Evolutionary conservation across 2,797 vertebrate species (phyloP).

Genomic region (Halcyon badia): DNA sequence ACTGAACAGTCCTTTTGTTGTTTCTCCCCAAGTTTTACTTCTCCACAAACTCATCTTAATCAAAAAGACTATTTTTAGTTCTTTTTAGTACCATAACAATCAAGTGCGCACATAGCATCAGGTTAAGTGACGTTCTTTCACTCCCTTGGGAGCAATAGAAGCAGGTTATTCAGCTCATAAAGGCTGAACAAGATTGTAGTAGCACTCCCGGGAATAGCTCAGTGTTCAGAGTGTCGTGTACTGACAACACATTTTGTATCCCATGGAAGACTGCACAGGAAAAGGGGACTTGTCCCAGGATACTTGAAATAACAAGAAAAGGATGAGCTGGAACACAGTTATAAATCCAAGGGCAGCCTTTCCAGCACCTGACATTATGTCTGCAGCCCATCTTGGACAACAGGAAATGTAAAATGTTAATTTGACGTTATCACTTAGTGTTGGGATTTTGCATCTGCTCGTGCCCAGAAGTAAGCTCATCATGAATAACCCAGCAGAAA

Average conservation of each 20-base stretch:
- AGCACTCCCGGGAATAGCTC: background rate
- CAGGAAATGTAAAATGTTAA: conserved; percentile 1
- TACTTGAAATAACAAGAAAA: background rate
- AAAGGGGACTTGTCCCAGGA: background rate
- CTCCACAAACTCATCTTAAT: background rate
- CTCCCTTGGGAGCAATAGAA: background rate
- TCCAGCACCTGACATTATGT: background rate
- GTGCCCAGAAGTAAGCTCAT: background rate
- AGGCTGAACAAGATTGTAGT: background rate
- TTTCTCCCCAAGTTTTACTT: background rate
- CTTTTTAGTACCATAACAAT: background rate
- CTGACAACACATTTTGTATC: background rate
- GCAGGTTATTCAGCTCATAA: background rate
- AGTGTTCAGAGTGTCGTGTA: background rate
- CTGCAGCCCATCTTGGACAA: background rate
- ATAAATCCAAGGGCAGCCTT: conserved; percentile 9
- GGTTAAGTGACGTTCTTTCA: background rate
- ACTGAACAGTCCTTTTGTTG: background rate
- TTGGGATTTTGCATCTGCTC: background rate
- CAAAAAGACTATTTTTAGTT: background rate
- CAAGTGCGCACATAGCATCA: background rate
- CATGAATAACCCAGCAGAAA: background rate
- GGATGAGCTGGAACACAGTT: background rate
- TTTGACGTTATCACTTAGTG: background rate
- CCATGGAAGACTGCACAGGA: background rate